Base-by-base conservation (phyloP, 2,113 vertebrate species). In the Oceanodroma tethys region DNA sequence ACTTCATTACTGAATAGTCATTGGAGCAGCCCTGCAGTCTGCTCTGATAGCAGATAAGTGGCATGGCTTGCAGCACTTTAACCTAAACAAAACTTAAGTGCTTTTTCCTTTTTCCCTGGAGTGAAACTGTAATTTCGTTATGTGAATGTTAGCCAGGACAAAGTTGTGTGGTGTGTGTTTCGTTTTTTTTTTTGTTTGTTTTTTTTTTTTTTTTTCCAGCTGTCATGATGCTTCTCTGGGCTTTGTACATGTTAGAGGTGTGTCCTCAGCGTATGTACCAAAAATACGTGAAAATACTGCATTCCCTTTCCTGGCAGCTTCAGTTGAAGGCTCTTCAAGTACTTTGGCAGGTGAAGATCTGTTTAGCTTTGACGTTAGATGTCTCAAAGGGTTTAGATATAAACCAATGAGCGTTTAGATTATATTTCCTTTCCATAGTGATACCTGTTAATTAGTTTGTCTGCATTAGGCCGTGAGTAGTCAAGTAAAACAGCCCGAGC, bases 21-120 rank as follows among this genome's bases (percentile, higher is more conserved):
- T 23, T 34, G 81, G 88, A 90, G 84, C 89, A 91, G 87, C 91
- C 75, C 62, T 70, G 68, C 81, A 94, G 47, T 88, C 93, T 95
- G 90, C 91, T 95, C 81, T 78, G 89, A 91, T 85, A 97, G 94
- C 89, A 91, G 86, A 80, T 96, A 92, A 97, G 94, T 91, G 89
- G 91, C 2, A 42, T 86, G 91, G 89, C 94, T 96, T 50, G 6
- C 2, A 90, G 89, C 85, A 23, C 91, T 96, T 95, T 29, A 89
- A 93, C 96, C 85, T 90, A 92, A 97, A 91, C 93, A 95, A 60
- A 95, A 88, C 68, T 90, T 71, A 89, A 96, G 84, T 92, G 94
- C 94, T 83, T 94, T 97, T 95, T 95, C 79, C 91, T 92, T 95
- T 95, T 65, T 88, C 72, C 92, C 87, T 80, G 84, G 89, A 85